These are phyloP conservation scores for Semnornis frantzii DNA, from an alignment of 2,113 vertebrate species.

Conservation along the genomic window DNA sequence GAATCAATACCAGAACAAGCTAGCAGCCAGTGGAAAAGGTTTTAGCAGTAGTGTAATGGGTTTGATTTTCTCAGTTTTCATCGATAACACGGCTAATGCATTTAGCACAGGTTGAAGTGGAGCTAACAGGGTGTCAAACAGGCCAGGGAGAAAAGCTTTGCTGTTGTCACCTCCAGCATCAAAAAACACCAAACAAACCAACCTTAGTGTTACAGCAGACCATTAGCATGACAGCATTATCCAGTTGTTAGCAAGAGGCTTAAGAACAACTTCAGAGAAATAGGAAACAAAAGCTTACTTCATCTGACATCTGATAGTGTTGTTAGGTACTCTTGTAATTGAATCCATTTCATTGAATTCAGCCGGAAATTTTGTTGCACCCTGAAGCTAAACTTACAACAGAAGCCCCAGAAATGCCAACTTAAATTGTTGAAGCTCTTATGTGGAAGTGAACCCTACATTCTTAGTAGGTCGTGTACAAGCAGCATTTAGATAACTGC, in stretches of 20 bases:
- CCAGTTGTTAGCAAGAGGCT: neutral
- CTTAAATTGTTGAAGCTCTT: neutral
- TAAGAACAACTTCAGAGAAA: neutral
- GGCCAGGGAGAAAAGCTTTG: neutral
- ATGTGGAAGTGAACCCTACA: neutral
- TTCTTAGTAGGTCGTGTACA: neutral
- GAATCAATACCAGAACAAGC: conserved; percentile 26
- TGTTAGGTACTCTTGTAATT: neutral
- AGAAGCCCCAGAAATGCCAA: neutral
- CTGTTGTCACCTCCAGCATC: neutral
- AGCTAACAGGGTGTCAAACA: neutral
- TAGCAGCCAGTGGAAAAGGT: neutral
- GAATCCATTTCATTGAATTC: neutral
- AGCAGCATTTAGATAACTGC: neutral
- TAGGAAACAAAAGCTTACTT: neutral
- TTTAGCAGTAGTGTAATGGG: conserved; percentile 20
- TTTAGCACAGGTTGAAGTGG: conserved; percentile 21
- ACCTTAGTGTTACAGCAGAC: neutral
- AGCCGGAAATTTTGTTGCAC: neutral
- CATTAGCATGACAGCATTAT: neutral
- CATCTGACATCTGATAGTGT: neutral
- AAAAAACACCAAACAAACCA: neutral
- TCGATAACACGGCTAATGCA: neutral
- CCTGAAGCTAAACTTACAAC: neutral
- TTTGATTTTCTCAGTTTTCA: conserved; percentile 54